Evolutionary conservation across 2,113 vertebrate genomes (phyloP).

Genomic region (Anas platyrhynchos): DNA sequence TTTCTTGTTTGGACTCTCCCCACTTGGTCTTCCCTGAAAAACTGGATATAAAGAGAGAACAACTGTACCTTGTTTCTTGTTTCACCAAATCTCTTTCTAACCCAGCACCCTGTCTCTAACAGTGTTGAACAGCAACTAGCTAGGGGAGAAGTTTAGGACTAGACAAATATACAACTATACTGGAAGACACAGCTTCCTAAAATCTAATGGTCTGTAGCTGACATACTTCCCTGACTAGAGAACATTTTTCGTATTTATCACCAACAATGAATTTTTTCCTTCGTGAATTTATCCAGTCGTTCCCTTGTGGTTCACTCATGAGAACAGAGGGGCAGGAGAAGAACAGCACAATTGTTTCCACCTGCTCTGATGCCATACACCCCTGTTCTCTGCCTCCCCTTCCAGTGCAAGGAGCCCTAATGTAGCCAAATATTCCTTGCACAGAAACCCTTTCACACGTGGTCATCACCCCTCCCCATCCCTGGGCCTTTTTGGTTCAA

Average conservation of each 20-base stretch:
- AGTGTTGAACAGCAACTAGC: neutral
- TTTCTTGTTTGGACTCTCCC: neutral
- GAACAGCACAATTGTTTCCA: neutral
- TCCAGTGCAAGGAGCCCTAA: neutral
- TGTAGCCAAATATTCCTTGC: neutral
- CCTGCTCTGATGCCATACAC: neutral
- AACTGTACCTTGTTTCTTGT: neutral
- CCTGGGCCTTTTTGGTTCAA: neutral
- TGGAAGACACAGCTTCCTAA: neutral
- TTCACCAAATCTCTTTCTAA: neutral
- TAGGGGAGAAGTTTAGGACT: neutral
- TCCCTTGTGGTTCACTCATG: neutral
- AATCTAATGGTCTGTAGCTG: neutral
- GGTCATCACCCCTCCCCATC: neutral
- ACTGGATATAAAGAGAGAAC: neutral
- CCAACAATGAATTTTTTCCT: neutral
- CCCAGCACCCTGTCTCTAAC: neutral
- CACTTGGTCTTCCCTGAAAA: neutral
- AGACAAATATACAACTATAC: neutral
- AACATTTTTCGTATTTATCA: neutral
- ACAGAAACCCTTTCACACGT: neutral
- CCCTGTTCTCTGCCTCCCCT: neutral
- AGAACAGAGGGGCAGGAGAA: neutral
- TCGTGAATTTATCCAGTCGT: neutral
- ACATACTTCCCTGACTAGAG: neutral